Evolutionary conservation across 2,113 vertebrate genomes (phyloP), one percentile per base, ranked within the genome.

Genomic region (Rhinichthys klamathensis): DNA sequence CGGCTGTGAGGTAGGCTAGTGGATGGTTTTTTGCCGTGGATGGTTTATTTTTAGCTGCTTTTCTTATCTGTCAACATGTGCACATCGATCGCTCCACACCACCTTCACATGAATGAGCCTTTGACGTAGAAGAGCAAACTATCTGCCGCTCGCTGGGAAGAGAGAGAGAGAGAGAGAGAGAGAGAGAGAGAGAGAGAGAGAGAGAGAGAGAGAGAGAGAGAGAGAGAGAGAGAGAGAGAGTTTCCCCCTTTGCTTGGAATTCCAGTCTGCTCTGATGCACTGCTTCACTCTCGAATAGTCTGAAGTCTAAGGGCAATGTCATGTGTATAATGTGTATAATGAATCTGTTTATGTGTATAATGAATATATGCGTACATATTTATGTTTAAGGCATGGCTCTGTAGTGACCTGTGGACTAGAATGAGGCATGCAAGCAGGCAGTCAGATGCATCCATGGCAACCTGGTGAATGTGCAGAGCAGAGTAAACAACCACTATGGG

Each of bases 31-130:
- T 87, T 58, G 32, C 54, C n/a, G 35, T 18, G 76, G 75, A 32
- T 30, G 38, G 44, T 69, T 46, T 88, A 88, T 90, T 87, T 90
- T 81, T 85, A 89, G 88, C 61, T 41, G 25, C 6, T 80, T 27
- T 74, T 87, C 80, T 89, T 83, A 85, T 87, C 84, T 60, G 13
- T 87, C 76, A 80, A 65, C 38, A 79, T 82, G 72, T 72, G 70
- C 46, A 60, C 80, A 82, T 84, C 72, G 84, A 88, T 85, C 41
- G 76, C 70, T 83, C 32, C 87, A 60, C 77, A 67, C 76, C 46
- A 65, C 63, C 81, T 86, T 84, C 85, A 81, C 77, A 81, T 86
- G 67, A 85, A 86, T 63, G 72, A 73, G 85, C 58, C n/a, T 30
- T 7, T 85, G 89, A 90, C 83, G 86, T 82, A 84, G 81, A 79